A percentile compares a stretch with the other conserved stretches of the same genome.
These are phyloP conservation scores for Miniopterus natalensis DNA, from an alignment of 2,113 vertebrate genomes.

Conservation along the genomic window DNA sequence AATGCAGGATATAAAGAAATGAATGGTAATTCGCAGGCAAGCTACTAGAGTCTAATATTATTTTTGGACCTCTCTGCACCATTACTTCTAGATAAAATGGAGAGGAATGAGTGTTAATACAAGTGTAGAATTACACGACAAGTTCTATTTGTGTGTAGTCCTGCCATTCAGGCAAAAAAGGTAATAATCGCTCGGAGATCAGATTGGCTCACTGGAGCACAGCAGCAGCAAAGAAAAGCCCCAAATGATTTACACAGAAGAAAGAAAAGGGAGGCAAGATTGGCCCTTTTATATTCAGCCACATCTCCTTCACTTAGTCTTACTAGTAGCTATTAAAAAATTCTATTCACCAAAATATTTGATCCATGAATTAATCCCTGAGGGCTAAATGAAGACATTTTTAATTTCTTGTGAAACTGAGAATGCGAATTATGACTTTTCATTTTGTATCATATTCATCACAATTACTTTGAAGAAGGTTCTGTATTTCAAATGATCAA, in stretches of 20 bases:
- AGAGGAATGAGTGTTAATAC: constrained; percentile 67
- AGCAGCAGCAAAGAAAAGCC: constrained; percentile 63
- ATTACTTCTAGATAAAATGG: constrained; percentile 74
- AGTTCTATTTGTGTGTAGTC: constrained; percentile 68
- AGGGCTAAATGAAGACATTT: constrained; percentile 82
- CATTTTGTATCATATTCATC: constrained; percentile 69
- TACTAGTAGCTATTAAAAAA: constrained; percentile 71
- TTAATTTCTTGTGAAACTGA: constrained; percentile 76
- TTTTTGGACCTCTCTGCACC: constrained; percentile 64
- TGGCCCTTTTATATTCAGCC: constrained; percentile 65
- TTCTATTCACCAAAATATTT: constrained; percentile 80
- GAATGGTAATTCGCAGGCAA: constrained; percentile 34
- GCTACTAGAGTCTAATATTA: constrained; percentile 53
- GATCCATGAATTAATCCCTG: constrained; percentile 80
- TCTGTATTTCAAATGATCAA: constrained; percentile 28
- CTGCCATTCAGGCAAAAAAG: constrained; percentile 64
- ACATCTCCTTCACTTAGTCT: constrained; percentile 71
- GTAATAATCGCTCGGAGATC: constrained; percentile 68
- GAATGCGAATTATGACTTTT: constrained; percentile 65
- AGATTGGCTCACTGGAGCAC: constrained; percentile 67
- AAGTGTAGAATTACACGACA: constrained; percentile 66
- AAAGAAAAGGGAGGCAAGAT: constrained; percentile 52
- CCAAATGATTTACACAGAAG: constrained; percentile 64
- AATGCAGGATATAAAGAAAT: constrained; percentile 41
- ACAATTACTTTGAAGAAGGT: constrained; percentile 67